Evolutionary conservation across 1,140 invertebrate genomes (phyloP), one percentile per base, ranked within the genome.

Genomic region (Neotoxoptera formosana): DNA sequence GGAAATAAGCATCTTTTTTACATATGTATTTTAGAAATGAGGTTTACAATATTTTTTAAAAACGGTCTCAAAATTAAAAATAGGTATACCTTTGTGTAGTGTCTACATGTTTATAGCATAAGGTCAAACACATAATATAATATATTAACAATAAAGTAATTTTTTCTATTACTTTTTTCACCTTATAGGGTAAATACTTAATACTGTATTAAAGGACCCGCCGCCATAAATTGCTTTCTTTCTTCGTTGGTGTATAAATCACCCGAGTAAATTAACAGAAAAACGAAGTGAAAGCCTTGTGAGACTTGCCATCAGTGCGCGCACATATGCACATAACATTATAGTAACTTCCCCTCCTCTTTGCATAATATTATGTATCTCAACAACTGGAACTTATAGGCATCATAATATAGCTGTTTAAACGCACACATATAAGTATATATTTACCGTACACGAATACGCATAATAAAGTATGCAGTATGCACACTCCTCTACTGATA

Each of bases 191-290:
- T 84, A 84, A 84, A 41, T 41, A 34, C 30, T 67, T 86, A 30
- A 86, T 45, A 36, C 47, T 53, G n/a, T 36, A 9, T 34, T 88
- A 89, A 89, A 89, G 2, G 47, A 36, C 48, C n/a, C 17, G 23
- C n/a, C 20, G n/a, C 48, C 41, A 30, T n/a, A 53, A 89, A 89
- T 92, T 92, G 76, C 76, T 84, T 84, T 92, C 76, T 92, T 92
- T 92, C 17, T 23, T 23, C 21, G 30, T 84, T 41, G 17, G 47
- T 48, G 25, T 84, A 92, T 51, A 84, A 92, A 84, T 84, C 91
- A 92, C 47, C 20, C n/a, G 76, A 51, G 91, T 84, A 84, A 84
- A 53, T 53, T 81, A 86, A 81, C 41, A 91, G 36, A 67, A 91
- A 76, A 83, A 23, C 48, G 8, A 84, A 92, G 91, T 92, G 91